Evolutionary conservation across 2,888 invertebrate species (phyloP).

Genomic region (Muscina levida): DNA sequence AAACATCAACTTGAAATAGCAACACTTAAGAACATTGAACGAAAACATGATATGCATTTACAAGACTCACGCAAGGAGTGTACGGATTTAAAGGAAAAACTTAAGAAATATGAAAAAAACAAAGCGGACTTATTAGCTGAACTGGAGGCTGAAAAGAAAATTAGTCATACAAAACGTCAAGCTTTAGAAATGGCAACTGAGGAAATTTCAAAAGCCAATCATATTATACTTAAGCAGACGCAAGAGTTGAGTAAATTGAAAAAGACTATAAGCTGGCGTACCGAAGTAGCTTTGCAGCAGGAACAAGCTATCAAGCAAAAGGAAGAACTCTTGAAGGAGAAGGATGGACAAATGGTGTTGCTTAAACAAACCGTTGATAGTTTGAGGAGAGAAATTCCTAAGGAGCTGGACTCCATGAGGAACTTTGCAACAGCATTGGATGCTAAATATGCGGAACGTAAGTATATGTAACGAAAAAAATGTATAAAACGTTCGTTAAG

Average conservation of each 20-base stretch:
- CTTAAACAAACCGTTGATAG: constrained; percentile 71
- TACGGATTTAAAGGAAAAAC: constrained; percentile 74
- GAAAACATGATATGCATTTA: constrained; percentile 76
- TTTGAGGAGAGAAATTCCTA: constrained; percentile 74
- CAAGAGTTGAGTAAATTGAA: constrained; percentile 74
- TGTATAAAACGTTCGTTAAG: no score
- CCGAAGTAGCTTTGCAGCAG: constrained; percentile 78
- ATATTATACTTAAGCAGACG: constrained; percentile 77
- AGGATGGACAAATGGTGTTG: constrained; percentile 70
- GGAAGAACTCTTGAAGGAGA: constrained; percentile 70
- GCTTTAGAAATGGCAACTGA: constrained; percentile 79
- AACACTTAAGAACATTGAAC: constrained; percentile 71
- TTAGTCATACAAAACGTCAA: constrained; percentile 77
- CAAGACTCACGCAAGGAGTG: constrained; percentile 75
- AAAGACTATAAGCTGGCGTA: constrained; percentile 76
- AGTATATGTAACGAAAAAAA: no score
- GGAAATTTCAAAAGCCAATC: constrained; percentile 79
- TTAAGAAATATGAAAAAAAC: constrained; percentile 75
- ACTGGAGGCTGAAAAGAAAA: constrained; percentile 78
- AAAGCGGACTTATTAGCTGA: constrained; percentile 77
- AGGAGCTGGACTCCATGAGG: constrained; percentile 75
- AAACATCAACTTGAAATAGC: constrained; percentile 72
- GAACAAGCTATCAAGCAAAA: constrained; percentile 76
- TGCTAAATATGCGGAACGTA: constrained; percentile 77
- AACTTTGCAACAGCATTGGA: constrained; percentile 75